These are phyloP conservation scores for Siniperca obscura DNA, from an alignment of 2,797 vertebrate genomes.

Conservation along the genomic window DNA sequence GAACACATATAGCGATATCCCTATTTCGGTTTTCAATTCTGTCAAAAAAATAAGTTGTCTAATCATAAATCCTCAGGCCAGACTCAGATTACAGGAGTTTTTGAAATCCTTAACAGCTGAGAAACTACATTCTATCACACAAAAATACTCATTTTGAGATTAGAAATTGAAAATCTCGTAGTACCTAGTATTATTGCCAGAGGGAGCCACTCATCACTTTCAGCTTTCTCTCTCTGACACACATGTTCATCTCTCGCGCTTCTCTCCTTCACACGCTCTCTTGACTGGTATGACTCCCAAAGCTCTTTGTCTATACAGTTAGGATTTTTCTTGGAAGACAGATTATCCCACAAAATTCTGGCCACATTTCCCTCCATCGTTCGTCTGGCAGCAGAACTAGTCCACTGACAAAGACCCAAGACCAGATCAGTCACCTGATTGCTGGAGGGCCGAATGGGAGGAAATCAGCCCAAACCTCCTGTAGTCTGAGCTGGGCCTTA, in stretches of 20 bases:
- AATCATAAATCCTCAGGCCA: neutral
- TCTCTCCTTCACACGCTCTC: neutral
- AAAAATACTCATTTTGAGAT: neutral
- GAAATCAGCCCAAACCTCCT: neutral
- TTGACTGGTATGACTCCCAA: neutral
- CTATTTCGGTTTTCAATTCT: neutral
- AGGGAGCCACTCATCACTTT: neutral
- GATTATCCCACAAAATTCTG: neutral
- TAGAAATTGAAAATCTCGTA: neutral
- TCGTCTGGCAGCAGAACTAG: conserved; percentile 3
- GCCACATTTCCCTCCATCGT: neutral
- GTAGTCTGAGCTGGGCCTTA: neutral
- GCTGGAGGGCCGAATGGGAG: neutral
- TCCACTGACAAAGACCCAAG: conserved; percentile 6
- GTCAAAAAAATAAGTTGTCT: too few relatives aligned
- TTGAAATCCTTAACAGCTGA: neutral
- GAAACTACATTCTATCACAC: neutral
- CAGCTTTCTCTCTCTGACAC: neutral
- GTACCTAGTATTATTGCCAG: neutral
- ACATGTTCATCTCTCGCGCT: neutral
- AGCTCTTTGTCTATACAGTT: neutral
- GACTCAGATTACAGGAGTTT: neutral
- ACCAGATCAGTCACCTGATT: neutral
- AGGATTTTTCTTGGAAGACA: neutral
- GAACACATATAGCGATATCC: neutral